Evolutionary conservation across 2,888 invertebrate genomes (phyloP), one percentile per base, ranked within the genome.

Genomic region (Tigriopus californicus): DNA sequence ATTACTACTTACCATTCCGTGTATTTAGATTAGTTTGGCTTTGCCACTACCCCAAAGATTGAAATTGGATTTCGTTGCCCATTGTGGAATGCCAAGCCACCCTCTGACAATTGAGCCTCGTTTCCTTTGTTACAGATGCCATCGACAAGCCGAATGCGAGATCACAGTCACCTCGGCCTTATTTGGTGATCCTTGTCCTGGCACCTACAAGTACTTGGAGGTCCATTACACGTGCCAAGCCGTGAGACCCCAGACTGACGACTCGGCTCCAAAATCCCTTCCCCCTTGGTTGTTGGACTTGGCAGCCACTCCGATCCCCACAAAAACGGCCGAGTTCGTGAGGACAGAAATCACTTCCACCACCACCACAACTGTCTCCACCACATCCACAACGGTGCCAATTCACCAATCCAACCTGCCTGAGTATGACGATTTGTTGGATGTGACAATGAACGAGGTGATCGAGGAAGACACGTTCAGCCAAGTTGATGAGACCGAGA

Each of bases 121-220:
- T 33, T 33, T 33, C 33, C 8, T 40, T 62, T 40, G 65, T 66
- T 64, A 63, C 77, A 89, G 89, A 77, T 90, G 91, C 76, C 84
- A 85, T 70, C 82, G 85, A 75, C 82, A 86, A 73, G 84, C 85
- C 71, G 87, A 85, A 74, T 91, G 91, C 79, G 85, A 86, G 73
- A 85, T 91, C 72, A 75, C 82, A 68, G 90, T 90, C 58, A 85
- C 84, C 69, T 87, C 85, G 63, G 81, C 79, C 68, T 83, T 87
- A 77, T 90, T 90, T 70, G 89, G 87, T 20, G 90, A 91, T 73
- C 87, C 89, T 24, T 91, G 91, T 73, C 83, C 85, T 48, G 87
- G 84, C 67, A 90, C 89, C 41, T 79, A 85, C 67, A 91, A 91
- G 73, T 91, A 91, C 75, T 77, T 91, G 64, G 91, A 91, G 76